Base-by-base conservation (phyloP, 1,140 invertebrate genomes). In the Philopotamus ludificatus region DNA sequence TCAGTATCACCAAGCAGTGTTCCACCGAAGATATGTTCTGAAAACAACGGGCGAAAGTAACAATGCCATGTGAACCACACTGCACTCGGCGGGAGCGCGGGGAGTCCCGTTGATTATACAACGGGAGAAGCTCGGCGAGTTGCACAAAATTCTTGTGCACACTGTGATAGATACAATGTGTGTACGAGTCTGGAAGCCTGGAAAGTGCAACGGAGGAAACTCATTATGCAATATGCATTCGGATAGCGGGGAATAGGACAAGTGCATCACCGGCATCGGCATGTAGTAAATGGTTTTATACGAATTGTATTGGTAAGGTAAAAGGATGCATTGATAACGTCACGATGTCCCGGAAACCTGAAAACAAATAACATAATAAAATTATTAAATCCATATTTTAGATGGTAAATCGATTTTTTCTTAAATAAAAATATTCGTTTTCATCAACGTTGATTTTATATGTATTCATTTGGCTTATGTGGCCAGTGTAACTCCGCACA, bases 201-300 rank as follows among this genome's bases (percentile, higher is more conserved):
- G 28, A 34, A 12, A 34, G 4, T 12, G 28, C n/a, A 34, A 34
- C 28, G 4, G 12, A 34, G 28, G 28, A 47, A 20, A 12, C 44
- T 47, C 18, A 47, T 47, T 47, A 47, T 47, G 44, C 44, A 47
- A 47, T 47, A 47, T 47, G 44, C 44, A 47, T 47, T 47, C 4
- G 18, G 44, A 47, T 47, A 47, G n/a, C n/a, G n/a, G n/a, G n/a
- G n/a, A n/a, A n/a, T n/a, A 47, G 18, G 18, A 20, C 44, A 15
- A 15, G 4, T 47, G 4, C 18, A 47, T 47, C 44, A 20, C 18
- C 4, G 44, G 44, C 7, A 47, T 47, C 10, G 44, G 18, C 44
- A 16, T 47, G 10, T 4, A 34, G n/a, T n/a, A n/a, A n/a, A n/a
- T n/a, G n/a, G n/a, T n/a, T n/a, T n/a, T n/a, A n/a, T n/a, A n/a